These are phyloP conservation scores for Zhuqinia jingwanae DNA, from an alignment of 2,888 invertebrate species.

Conservation along the genomic window DNA sequence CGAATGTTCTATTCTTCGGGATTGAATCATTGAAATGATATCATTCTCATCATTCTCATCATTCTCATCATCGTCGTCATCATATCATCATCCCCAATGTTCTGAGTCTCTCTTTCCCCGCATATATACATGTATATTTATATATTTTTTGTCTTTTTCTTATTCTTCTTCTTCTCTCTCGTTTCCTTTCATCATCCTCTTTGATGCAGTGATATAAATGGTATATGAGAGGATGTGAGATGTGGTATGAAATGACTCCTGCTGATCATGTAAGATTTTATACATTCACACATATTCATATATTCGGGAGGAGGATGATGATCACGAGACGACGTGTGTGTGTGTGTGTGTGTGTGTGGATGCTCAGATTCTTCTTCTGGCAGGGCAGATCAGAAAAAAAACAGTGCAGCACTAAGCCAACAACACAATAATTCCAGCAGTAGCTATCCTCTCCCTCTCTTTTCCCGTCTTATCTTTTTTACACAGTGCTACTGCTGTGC, in stretches of 20 bases:
- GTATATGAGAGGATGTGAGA: no score
- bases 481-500: constrained; percentile 5
- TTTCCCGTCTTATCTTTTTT: constrained; percentile 16
- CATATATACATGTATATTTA: no score
- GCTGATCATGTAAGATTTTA: constrained; percentile 55
- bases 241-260: constrained; percentile 47
- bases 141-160: constrained; percentile 12
- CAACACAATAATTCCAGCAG: constrained; percentile 43
- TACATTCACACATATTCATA: constrained; percentile 46
- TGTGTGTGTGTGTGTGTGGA: no score
- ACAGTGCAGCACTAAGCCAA: no score
- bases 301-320: background rate
- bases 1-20: background rate
- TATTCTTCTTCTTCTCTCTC: constrained; percentile 15
- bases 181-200: no score
- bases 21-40: constrained; percentile 52
- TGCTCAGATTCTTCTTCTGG: no score
- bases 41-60: constrained; percentile 23
- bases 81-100: constrained; percentile 13
- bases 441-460: background rate
- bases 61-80: constrained; percentile 1
- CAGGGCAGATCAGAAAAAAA: no score
- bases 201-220: background rate
- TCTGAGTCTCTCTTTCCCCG: no score
- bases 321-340: background rate